Percentiles rank a stretch among this genome's conserved stretches.
Evolutionary conservation across 2,113 vertebrate genomes (phyloP).

Genomic region (Plotosus lineatus): DNA sequence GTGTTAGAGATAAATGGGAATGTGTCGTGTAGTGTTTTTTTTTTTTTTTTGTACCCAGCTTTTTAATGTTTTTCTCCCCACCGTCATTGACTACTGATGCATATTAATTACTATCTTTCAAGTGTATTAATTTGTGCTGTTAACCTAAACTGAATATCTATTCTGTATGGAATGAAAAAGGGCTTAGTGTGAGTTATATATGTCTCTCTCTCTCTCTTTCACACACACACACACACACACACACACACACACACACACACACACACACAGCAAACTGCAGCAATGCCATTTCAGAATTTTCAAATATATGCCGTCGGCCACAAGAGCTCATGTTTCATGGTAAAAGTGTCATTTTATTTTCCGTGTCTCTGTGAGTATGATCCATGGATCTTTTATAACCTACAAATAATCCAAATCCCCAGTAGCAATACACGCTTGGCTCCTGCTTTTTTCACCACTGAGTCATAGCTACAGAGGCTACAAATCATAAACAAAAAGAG

Average conservation of each 20-base stretch:
- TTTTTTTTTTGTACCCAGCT: conserved; percentile 27
- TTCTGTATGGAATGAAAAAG: background rate
- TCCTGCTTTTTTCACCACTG: conserved; percentile 49
- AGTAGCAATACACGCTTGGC: conserved; percentile 41
- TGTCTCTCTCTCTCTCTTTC: background rate
- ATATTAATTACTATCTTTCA: conserved; percentile 42
- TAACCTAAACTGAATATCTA: background rate
- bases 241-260: background rate
- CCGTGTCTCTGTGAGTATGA: conserved; percentile 16
- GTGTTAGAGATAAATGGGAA: conserved; percentile 30
- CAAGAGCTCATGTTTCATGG: conserved; percentile 1
- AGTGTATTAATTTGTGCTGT: conserved; percentile 23
- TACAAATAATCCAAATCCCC: conserved; percentile 59
- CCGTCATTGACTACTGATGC: conserved; percentile 44
- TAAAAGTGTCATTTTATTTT: conserved; percentile 21
- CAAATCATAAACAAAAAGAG: conserved; percentile 53
- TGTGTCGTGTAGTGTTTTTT: conserved; percentile 21
- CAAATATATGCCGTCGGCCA: background rate
- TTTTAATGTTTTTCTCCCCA: too few species aligned
- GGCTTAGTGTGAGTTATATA: background rate
- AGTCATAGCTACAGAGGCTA: conserved; percentile 57
- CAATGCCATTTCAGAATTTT: background rate
- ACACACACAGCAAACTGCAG: background rate
- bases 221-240: background rate
- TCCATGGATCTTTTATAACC: conserved; percentile 45